A percentile compares a stretch with the other conserved stretches of the same genome.
Conservation (phyloP, 2,797 vertebrate genomes). For the Cercopithecus hamlyni region DNA sequence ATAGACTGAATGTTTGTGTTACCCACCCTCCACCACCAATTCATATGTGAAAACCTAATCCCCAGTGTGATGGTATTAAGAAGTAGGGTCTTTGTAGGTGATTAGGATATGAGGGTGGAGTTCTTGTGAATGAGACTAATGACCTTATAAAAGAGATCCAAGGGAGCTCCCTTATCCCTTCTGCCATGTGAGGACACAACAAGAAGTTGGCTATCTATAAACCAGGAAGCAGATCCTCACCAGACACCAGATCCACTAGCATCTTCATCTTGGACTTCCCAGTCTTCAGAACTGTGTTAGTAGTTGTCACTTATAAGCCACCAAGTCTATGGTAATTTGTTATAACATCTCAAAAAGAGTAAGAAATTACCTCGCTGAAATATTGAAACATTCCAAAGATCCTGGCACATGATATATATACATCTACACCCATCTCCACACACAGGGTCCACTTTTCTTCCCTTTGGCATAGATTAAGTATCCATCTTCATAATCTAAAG, state of each 20-base stretch:
- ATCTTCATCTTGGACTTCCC: neutral
- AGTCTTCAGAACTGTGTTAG: neutral
- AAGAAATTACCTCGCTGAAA: neutral
- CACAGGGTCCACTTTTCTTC: neutral
- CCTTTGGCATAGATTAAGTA: neutral
- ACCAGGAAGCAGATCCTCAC: neutral
- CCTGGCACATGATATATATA: neutral
- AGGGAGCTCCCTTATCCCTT: neutral
- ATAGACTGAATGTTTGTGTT: neutral
- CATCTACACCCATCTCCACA: neutral
- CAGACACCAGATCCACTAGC: neutral
- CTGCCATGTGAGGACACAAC: too few species aligned
- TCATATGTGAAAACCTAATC: neutral
- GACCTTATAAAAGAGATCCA: neutral
- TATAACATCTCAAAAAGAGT: neutral
- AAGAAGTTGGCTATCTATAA: neutral
- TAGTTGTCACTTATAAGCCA: neutral
- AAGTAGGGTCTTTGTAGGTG: neutral
- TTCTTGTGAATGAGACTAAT: neutral
- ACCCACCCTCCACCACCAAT: too few species aligned
- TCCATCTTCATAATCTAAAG: neutral
- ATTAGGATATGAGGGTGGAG: neutral
- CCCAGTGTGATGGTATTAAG: neutral
- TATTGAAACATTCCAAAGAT: neutral
- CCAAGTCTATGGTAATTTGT: neutral